These are phyloP conservation scores for Typhlichthys eigenmanni DNA, from an alignment of 2,797 vertebrate species.

Conservation along the genomic window DNA sequence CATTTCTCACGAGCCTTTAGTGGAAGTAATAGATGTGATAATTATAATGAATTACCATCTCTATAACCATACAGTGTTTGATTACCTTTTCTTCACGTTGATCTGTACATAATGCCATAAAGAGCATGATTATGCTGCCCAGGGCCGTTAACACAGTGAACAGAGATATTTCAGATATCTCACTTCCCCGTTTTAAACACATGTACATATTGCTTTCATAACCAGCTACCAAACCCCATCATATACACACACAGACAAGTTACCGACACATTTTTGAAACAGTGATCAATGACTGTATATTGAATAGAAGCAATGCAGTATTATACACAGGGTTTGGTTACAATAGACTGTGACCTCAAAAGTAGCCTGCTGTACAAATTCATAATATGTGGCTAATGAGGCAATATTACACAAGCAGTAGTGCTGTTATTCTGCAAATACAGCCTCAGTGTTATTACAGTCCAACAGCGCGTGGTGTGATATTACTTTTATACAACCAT, in stretches of 20 bases:
- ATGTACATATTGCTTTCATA: neutral
- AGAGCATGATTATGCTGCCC: conserved; percentile 39
- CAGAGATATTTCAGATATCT: conserved; percentile 24
- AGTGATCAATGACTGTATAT: no score
- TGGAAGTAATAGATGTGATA: conserved; percentile 30
- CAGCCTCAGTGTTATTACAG: no score
- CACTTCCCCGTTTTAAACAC: neutral
- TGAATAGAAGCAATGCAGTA: no score
- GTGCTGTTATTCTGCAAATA: no score
- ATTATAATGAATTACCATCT: conserved; percentile 23
- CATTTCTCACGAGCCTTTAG: conserved; percentile 22
- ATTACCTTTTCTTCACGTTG: conserved; percentile 43
- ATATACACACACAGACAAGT: neutral
- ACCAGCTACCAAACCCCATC: neutral
- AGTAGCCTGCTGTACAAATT: no score
- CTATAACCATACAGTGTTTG: conserved; percentile 33
- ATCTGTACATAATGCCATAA: conserved; percentile 50
- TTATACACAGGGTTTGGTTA: no score
- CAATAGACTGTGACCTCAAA: no score
- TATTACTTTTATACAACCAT: no score
- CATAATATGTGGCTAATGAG: no score
- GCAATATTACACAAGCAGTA: no score
- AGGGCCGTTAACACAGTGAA: conserved; percentile 30
- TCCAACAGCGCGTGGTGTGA: no score
- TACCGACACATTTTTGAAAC: no score